Percentiles rank a stretch among this genome's conserved stretches.
Evolutionary conservation across 2,888 invertebrate species (phyloP).

Genomic region (Troides aeacus): DNA sequence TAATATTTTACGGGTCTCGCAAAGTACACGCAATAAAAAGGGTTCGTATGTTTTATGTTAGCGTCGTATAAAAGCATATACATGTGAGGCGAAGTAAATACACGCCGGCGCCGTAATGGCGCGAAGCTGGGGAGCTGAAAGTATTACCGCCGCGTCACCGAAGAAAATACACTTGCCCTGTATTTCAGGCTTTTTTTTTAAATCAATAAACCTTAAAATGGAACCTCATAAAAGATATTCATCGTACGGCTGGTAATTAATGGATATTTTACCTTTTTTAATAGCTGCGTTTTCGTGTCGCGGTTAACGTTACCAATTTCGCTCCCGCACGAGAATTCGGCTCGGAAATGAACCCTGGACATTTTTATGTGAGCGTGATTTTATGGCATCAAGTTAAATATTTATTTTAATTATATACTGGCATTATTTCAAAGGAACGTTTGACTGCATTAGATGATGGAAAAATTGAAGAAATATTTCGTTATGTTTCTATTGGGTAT

Average conservation of each 20-base stretch:
- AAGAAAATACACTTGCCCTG: neutral
- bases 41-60: conserved; percentile 22
- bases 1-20: conserved; percentile 26
- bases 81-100: conserved; percentile 54
- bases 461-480: too few relatives aligned
- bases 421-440: neutral
- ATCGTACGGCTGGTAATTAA: conserved; percentile 12
- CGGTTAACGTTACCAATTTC: neutral
- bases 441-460: neutral
- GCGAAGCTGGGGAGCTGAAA: conserved; percentile 42
- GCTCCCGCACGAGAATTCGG: conserved; percentile 6
- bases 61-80: conserved; percentile 30
- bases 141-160: neutral
- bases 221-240: conserved; percentile 13
- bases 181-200: neutral
- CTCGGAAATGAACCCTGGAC: conserved; percentile 5
- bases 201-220: neutral
- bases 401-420: conserved; percentile 10
- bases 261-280: conserved; percentile 19
- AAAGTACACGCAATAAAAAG: conserved; percentile 29
- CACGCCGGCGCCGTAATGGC: conserved; percentile 55
- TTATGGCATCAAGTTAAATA: conserved; percentile 16
- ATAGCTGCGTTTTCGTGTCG: conserved; percentile 13
- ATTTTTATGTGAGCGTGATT: conserved; percentile 23
- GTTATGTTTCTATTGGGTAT: too few relatives aligned